Percentiles rank a stretch among this genome's conserved stretches.
Conservation (phyloP, 2,113 vertebrate species). For the Menura novaehollandiae region DNA sequence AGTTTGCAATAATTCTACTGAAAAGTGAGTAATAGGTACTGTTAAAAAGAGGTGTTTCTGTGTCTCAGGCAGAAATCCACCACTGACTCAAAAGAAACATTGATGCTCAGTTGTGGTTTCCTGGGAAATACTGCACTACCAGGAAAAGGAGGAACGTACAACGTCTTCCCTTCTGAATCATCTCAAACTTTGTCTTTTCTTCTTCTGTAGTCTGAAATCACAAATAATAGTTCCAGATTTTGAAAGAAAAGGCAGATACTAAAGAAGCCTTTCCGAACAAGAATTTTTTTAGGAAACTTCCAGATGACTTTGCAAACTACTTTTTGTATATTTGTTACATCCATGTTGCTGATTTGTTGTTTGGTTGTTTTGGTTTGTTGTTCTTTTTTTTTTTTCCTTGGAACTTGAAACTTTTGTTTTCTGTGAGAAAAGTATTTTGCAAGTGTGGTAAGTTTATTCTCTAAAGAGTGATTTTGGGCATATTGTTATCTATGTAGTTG, state of each 20-base stretch:
- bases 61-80: background rate
- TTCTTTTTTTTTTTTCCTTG: background rate
- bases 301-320: background rate
- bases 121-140: background rate
- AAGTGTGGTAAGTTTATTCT: background rate
- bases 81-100: background rate
- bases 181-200: background rate
- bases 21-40: background rate
- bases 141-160: background rate
- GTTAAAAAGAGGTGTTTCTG: background rate
- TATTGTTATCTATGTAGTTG: background rate
- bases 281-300: background rate
- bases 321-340: rapidly evolving
- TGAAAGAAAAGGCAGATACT: background rate
- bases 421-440: background rate
- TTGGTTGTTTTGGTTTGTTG: background rate
- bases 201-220: background rate
- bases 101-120: background rate
- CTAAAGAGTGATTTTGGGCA: background rate
- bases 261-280: background rate
- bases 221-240: background rate
- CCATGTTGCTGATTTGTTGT: rapidly evolving
- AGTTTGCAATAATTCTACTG: background rate
- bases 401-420: background rate
- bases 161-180: background rate